These are phyloP conservation scores for Helicoverpa zea DNA, from an alignment of 1,140 invertebrate species.

Conservation along the genomic window DNA sequence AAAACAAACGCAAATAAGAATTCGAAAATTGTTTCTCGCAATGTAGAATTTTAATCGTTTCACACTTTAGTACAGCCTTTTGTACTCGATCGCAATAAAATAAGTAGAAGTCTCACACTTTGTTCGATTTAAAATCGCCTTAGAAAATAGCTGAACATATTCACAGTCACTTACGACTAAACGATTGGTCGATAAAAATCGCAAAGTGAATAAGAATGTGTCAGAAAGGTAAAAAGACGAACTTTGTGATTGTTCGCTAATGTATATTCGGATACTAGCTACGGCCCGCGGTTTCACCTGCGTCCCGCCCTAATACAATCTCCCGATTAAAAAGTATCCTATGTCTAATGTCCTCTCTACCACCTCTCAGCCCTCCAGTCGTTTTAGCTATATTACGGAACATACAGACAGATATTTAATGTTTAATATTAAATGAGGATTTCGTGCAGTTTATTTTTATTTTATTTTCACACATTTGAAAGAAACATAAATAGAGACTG, in stretches of 20 bases:
- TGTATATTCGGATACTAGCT: too few relatives aligned
- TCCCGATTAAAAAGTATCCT: too few relatives aligned
- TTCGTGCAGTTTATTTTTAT: too few relatives aligned
- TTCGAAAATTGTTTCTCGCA: background rate
- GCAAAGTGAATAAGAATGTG: slow-evolving; percentile 10
- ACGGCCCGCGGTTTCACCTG: too few relatives aligned
- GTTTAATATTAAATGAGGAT: too few relatives aligned
- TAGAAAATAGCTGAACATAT: slow-evolving; percentile 15
- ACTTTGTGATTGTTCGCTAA: background rate
- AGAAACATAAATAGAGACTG: background rate
- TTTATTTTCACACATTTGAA: too few relatives aligned
- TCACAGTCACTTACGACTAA: slow-evolving; percentile 1
- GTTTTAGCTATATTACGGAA: too few relatives aligned
- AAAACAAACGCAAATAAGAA: too few relatives aligned
- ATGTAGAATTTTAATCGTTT: background rate
- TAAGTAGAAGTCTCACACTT: background rate
- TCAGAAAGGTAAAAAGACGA: slow-evolving; percentile 8
- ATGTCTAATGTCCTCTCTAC: too few relatives aligned
- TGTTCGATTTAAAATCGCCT: slow-evolving; percentile 10
- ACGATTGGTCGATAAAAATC: slow-evolving; percentile 16
- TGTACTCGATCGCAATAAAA: background rate
- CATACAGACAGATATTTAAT: too few relatives aligned
- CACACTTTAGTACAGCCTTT: background rate
- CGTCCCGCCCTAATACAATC: too few relatives aligned
- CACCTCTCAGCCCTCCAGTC: too few relatives aligned